Evolutionary conservation across 1,140 invertebrate species (phyloP).

Genomic region (Pseudobourletiella spinata): DNA sequence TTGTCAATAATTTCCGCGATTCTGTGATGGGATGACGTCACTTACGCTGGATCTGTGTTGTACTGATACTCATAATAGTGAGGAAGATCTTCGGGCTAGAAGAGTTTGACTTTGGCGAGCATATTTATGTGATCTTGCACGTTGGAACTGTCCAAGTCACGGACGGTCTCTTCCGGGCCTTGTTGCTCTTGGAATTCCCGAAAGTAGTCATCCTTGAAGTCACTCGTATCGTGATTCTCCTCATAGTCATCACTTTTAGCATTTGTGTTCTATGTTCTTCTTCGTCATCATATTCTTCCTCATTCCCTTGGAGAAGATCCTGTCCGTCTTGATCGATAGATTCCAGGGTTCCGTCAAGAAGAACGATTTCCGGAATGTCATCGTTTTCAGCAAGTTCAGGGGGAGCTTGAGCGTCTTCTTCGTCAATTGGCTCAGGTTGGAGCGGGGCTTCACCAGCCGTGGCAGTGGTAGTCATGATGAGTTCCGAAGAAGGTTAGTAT

Average conservation of each 20-base stretch:
- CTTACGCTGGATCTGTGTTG: conserved; percentile 15
- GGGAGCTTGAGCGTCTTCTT: not conserved
- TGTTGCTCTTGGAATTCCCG: not conserved
- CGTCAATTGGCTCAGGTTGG: not conserved
- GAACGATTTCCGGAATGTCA: not conserved
- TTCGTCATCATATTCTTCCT: not conserved
- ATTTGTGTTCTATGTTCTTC: not conserved
- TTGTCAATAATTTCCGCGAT: no score
- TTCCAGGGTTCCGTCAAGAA: not conserved
- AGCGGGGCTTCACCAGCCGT: not conserved
- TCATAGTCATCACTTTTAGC: not conserved
- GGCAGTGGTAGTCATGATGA: not conserved
- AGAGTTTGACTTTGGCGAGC: conserved; percentile 26
- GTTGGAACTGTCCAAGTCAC: conserved; percentile 14
- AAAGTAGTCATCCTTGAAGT: not conserved
- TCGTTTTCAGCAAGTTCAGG: conserved; percentile 4
- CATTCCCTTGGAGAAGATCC: not conserved
- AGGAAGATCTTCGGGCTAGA: conserved; percentile 31
- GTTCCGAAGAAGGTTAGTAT: not conserved
- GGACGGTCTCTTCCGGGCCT: not conserved
- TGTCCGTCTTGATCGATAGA: not conserved
- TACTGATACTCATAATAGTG: conserved; percentile 17
- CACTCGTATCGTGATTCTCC: not conserved
- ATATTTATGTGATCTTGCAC: conserved; percentile 23
- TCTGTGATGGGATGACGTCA: no score